phyloP scores from a whole-genome alignment of 1,140 invertebrate genomes.

The Drosophila eugracilis region DNA sequence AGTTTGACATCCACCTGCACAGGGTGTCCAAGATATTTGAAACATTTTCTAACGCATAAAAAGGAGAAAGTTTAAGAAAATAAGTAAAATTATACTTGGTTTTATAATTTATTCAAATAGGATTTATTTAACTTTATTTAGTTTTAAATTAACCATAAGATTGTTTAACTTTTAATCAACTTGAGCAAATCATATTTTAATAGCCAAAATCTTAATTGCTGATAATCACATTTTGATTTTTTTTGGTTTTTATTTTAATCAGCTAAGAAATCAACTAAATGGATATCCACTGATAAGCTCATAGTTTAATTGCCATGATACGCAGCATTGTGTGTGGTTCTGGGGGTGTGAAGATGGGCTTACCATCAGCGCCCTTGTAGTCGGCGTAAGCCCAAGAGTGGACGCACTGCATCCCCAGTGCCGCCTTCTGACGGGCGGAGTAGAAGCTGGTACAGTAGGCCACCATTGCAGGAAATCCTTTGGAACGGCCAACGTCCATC shows the following conservation, averaged over 20 bases:
- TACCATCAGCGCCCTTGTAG: slow-evolving; percentile 32
- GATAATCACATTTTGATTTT: too few relatives aligned
- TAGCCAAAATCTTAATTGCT: too few relatives aligned
- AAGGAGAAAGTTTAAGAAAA: too few relatives aligned
- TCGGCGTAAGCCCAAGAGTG: slow-evolving; percentile 25
- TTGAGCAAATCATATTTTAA: too few relatives aligned
- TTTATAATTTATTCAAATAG: too few relatives aligned
- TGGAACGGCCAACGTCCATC: slow-evolving; percentile 49
- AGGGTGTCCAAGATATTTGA: too few relatives aligned
- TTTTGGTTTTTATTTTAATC: too few relatives aligned
- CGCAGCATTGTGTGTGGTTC: slow-evolving; percentile 21
- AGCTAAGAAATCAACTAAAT: too few relatives aligned
- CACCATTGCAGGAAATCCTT: slow-evolving; percentile 45
- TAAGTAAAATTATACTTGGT: too few relatives aligned
- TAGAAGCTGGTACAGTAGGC: slow-evolving; percentile 45
- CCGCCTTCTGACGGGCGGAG: slow-evolving; percentile 27
- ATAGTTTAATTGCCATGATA: slow-evolving; percentile 58
- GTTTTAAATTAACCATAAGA: background rate
- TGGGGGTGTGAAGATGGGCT: slow-evolving; percentile 24
- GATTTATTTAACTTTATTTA: background rate
- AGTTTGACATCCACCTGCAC: too few relatives aligned
- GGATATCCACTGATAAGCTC: too few relatives aligned
- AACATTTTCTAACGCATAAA: too few relatives aligned
- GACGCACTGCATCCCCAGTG: slow-evolving; percentile 17
- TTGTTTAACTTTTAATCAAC: background rate